phyloP scores from a whole-genome alignment of 2,113 vertebrate genomes.

The Oceanites oceanicus region DNA sequence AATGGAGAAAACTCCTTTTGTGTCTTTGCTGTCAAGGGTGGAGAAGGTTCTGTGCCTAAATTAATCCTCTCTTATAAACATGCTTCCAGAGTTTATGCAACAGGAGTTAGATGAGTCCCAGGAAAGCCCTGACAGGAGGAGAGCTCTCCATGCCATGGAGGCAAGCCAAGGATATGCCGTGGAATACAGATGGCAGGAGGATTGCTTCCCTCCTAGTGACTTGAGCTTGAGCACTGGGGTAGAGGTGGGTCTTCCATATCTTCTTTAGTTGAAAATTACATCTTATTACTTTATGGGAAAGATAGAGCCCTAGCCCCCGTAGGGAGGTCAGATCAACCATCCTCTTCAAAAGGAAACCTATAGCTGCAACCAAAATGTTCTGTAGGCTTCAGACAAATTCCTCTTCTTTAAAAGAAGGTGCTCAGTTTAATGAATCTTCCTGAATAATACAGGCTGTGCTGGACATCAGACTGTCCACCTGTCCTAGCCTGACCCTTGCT shows the following conservation, averaged over 20 bases:
- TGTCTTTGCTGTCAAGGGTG: background rate
- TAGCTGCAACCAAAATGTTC: accelerated
- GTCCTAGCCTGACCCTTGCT: slow-evolving; percentile 14
- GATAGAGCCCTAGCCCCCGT: background rate
- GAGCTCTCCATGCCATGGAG: slow-evolving; percentile 10
- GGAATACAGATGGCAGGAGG: background rate
- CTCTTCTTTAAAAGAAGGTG: background rate
- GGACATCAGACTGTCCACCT: background rate
- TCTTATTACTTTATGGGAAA: background rate
- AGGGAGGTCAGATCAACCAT: background rate
- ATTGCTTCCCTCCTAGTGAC: background rate
- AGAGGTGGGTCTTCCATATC: background rate
- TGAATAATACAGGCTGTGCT: background rate
- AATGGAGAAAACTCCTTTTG: background rate
- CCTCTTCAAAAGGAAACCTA: background rate
- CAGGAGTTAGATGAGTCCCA: slow-evolving; percentile 58
- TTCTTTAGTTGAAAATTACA: background rate
- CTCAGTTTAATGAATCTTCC: background rate
- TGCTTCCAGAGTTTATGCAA: slow-evolving; percentile 65
- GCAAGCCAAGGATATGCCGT: background rate
- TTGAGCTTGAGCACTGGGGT: background rate
- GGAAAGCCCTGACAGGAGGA: slow-evolving; percentile 39
- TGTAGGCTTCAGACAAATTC: background rate
- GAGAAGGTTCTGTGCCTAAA: slow-evolving; percentile 39
- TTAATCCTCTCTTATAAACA: slow-evolving; percentile 64